A percentile compares a stretch with the other conserved stretches of the same genome.
These are phyloP conservation scores for Eupithecia abbreviata DNA, from an alignment of 2,888 invertebrate genomes.

Conservation along the genomic window DNA sequence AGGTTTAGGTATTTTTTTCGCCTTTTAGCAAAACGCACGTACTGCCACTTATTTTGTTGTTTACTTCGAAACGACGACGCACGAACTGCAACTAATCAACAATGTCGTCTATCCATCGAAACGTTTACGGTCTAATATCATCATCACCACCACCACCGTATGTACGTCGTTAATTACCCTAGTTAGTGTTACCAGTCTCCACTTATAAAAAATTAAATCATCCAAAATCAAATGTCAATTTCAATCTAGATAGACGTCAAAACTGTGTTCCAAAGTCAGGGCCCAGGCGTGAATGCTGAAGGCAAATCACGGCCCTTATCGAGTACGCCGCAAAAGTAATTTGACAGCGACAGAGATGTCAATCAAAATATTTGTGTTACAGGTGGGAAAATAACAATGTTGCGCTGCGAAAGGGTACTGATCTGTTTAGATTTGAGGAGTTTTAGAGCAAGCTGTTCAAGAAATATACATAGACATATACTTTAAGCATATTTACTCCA, in stretches of 20 bases:
- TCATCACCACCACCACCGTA: too few relatives aligned
- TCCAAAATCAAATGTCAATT: too few relatives aligned
- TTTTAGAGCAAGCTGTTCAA: neutral
- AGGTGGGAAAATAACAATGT: constrained; percentile 25
- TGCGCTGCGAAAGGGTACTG: neutral
- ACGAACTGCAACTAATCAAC: too few relatives aligned
- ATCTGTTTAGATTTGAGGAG: constrained; percentile 17
- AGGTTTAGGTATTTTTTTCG: too few relatives aligned
- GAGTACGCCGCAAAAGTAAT: constrained; percentile 27
- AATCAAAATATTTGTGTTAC: constrained; percentile 34
- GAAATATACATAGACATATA: neutral
- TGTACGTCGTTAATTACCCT: too few relatives aligned
- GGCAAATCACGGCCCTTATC: constrained; percentile 9
- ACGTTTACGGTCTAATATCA: too few relatives aligned
- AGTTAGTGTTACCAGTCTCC: too few relatives aligned
- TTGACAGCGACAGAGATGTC: constrained; percentile 30
- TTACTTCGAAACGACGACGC: too few relatives aligned
- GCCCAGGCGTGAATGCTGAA: constrained; percentile 2
- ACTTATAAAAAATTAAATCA: too few relatives aligned
- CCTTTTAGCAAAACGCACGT: too few relatives aligned
- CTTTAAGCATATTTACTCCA: neutral
- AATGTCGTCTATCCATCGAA: too few relatives aligned
- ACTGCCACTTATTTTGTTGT: too few relatives aligned
- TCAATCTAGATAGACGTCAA: neutral
- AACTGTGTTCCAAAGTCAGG: neutral